A percentile compares a stretch with the other conserved stretches of the same genome.
Evolutionary conservation across 2,888 invertebrate genomes (phyloP).

Genomic region (Standfussiana lucernea): DNA sequence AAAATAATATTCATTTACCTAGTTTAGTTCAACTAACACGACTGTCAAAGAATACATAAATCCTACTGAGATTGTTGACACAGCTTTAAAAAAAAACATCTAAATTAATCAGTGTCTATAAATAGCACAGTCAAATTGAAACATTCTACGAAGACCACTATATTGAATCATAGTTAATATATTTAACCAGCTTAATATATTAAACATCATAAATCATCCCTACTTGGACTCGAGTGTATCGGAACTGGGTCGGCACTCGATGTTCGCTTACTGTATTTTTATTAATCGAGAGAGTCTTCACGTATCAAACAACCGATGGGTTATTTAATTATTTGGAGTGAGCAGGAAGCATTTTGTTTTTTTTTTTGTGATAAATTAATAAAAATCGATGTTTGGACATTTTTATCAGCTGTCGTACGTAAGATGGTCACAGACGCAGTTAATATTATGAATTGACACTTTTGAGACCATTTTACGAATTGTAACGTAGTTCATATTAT

Average conservation of each 20-base stretch:
- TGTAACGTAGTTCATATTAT: no score
- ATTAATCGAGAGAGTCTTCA: slow-evolving; percentile 27
- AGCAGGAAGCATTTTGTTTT: neutral
- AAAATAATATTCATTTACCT: neutral
- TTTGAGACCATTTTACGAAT: no score
- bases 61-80: neutral
- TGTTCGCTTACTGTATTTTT: slow-evolving; percentile 35
- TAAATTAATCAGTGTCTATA: neutral
- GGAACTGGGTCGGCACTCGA: slow-evolving; percentile 65
- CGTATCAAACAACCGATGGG: slow-evolving; percentile 1
- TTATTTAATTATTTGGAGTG: neutral
- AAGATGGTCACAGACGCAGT: no score
- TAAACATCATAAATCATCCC: slow-evolving; percentile 43
- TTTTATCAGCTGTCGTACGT: no score
- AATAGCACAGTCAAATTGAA: slow-evolving; percentile 20
- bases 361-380: neutral
- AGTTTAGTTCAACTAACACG: neutral
- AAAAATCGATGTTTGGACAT: neutral
- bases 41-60: neutral
- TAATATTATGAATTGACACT: no score
- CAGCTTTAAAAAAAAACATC: neutral
- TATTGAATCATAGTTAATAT: slow-evolving; percentile 17
- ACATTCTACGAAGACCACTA: slow-evolving; percentile 1
- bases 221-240: slow-evolving; percentile 58
- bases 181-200: slow-evolving; percentile 39